Evolutionary conservation across 2,797 vertebrate species (phyloP).

Genomic region (Delichon dasypus): DNA sequence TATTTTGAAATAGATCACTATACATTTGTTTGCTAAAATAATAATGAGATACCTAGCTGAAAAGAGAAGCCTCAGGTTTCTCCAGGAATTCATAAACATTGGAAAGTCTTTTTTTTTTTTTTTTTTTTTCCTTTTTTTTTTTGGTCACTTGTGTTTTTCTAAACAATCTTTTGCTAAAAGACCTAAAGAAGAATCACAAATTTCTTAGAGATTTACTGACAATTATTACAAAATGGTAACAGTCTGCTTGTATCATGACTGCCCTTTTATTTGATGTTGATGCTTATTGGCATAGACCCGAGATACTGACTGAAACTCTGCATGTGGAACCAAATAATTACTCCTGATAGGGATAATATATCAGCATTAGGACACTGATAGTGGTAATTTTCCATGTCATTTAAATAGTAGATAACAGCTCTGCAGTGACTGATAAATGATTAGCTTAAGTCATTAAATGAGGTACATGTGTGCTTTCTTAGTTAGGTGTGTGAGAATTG

Average conservation of each 20-base stretch:
- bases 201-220: background rate
- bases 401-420: conserved; percentile 41
- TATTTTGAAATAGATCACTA: background rate
- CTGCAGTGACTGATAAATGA: conserved; percentile 23
- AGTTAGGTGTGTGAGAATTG: background rate
- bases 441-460: background rate
- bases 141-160: background rate
- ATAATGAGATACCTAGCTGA: rapidly evolving
- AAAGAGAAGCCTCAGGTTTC: background rate
- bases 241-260: background rate
- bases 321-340: conserved; percentile 51
- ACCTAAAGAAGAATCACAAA: background rate
- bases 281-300: conserved; percentile 32
- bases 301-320: conserved; percentile 25
- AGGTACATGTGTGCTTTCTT: background rate
- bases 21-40: background rate
- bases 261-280: conserved; percentile 35
- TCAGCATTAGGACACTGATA: conserved; percentile 37
- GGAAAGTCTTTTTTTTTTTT: background rate
- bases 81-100: background rate
- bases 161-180: background rate
- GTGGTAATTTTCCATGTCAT: conserved; percentile 40
- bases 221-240: background rate
- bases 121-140: no score
- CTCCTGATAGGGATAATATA: conserved; percentile 50